Conservation (phyloP, 2,113 vertebrate species). For the Nothoprocta pentlandii region DNA sequence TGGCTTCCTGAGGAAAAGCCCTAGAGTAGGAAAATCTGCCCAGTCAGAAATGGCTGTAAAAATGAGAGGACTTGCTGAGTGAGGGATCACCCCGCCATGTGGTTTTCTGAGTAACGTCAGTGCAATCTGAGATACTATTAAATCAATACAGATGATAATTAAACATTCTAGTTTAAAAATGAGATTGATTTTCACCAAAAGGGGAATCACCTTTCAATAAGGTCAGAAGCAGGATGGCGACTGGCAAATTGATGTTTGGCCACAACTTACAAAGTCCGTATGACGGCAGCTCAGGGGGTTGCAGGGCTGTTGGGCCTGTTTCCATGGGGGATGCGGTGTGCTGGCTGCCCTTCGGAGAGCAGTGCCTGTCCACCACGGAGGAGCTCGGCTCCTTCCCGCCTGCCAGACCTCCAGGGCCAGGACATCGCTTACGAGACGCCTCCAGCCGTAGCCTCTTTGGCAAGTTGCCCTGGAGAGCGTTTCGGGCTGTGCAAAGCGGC, state of each 20-base stretch:
- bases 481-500: not conserved
- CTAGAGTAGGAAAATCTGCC: not conserved
- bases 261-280: conserved; percentile 40
- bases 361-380: not conserved
- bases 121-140: conserved; percentile 32
- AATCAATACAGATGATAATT: conserved; percentile 69
- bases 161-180: conserved; percentile 63
- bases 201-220: conserved; percentile 35
- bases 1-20: not conserved
- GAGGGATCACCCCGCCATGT: not conserved
- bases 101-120: not conserved
- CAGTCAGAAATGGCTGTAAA: not conserved
- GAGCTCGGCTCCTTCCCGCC: not conserved
- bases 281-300: not conserved
- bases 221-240: not conserved
- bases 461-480: not conserved
- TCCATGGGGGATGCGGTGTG: not conserved
- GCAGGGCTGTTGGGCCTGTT: conserved; percentile 17
- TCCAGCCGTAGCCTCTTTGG: not conserved
- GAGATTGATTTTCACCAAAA: conserved; percentile 62
- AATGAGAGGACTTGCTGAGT: not conserved
- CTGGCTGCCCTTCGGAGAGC: not conserved
- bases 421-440: not conserved
- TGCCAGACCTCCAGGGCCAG: not conserved
- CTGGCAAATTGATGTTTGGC: conserved; percentile 49